Evolutionary conservation across 2,797 vertebrate species (phyloP), one percentile per base, ranked within the genome.

Genomic region (Heteromormyrus szaboi): DNA sequence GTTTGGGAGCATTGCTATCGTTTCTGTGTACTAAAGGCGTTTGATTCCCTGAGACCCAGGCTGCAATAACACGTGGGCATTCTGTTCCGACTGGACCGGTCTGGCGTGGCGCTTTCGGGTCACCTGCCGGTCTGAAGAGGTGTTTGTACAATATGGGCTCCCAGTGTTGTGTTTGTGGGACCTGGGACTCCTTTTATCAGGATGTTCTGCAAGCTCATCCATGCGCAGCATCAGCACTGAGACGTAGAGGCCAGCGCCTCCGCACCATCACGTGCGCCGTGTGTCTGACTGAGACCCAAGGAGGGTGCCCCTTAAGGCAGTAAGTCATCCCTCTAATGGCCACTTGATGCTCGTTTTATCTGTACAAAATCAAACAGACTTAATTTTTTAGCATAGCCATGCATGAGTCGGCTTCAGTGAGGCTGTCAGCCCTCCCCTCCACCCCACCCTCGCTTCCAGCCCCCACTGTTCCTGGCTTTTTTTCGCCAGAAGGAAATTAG

Each of bases 401-500:
- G 25, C 59, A 19, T 76, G 12, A 48, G 83, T 72, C 29, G n/a
- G 46, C 88, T 62, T 89, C 59, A 86, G 46, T 86, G 88, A 86
- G 86, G 89, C 89, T 87, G 92, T 86, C 89, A 89, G 79, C 59
- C 86, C 72, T n/a, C 48, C 50, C 87, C n/a, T 22, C 11, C 17
- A 83, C 87, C 56, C 33, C 29, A 14, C 76, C 50, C 89, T 44
- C 12, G 22, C 19, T 41, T 50, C 51, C 79, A 90, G 87, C 85
- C 89, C 88, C 62, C 83, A 65, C 41, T 87, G 56, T 91, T 68
- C 89, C 87, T 92, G 92, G 91, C 76, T 88, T 91, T 91, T 0
- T 92, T 90, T 90, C 88, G 89, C 89, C 90, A 88, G 87, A 91
- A 89, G 90, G 90, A 93, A 92, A 92, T 92, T 90, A 91, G 91